These are phyloP conservation scores for Capromys pilorides DNA, from an alignment of 2,797 vertebrate species.

Conservation along the genomic window DNA sequence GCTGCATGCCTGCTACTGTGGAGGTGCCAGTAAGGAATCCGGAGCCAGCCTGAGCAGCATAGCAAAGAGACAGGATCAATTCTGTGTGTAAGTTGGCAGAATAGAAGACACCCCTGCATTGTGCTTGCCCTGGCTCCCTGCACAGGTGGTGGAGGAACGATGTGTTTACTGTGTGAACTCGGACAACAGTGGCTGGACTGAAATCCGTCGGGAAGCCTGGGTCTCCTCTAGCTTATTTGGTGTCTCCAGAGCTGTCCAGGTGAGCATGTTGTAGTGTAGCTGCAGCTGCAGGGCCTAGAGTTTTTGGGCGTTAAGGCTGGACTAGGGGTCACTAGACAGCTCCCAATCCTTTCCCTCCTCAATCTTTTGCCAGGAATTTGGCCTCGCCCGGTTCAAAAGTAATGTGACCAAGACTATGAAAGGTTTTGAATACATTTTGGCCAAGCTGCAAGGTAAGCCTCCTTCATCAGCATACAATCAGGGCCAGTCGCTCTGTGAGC, in stretches of 20 bases:
- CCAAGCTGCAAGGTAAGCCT: slow-evolving; percentile 94
- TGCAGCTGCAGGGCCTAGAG: not conserved
- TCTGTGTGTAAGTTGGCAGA: not conserved
- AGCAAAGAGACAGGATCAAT: accelerated
- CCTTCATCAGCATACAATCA: not conserved
- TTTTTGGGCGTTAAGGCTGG: not conserved
- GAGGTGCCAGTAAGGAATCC: not conserved
- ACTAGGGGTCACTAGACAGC: not conserved
- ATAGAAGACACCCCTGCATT: not conserved
- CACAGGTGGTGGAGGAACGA: slow-evolving; percentile 94
- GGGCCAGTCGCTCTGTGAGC: not conserved
- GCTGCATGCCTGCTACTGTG: not conserved
- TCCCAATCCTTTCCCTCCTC: slow-evolving; percentile 11
- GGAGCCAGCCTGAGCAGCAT: not conserved
- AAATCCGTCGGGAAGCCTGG: slow-evolving; percentile 96
- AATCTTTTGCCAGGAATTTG: slow-evolving; percentile 92
- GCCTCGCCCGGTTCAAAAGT: slow-evolving; percentile 96
- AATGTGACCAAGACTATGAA: slow-evolving; percentile 97
- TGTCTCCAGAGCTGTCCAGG: slow-evolving; percentile 95
- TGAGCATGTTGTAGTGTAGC: slow-evolving; percentile 74
- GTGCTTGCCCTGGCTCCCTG: not conserved
- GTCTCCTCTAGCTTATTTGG: slow-evolving; percentile 95
- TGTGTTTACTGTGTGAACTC: slow-evolving; percentile 93
- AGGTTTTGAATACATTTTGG: slow-evolving; percentile 95
- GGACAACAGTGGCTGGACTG: slow-evolving; percentile 94